A percentile compares a stretch with the other conserved stretches of the same genome.
Conservation (phyloP, 1,140 invertebrate genomes). For the Drosophila virilis region DNA sequence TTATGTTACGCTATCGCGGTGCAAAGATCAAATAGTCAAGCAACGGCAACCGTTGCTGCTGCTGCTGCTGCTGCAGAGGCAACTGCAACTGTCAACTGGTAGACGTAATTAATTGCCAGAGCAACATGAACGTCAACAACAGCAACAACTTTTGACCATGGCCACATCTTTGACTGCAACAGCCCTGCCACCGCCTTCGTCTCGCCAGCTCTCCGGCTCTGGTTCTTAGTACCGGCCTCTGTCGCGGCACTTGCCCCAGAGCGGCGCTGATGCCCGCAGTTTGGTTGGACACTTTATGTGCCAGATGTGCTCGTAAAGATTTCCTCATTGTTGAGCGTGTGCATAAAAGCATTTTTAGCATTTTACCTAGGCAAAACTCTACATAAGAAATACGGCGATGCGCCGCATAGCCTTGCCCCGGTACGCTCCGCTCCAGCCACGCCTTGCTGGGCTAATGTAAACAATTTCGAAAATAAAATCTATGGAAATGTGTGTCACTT, state of each 20-base stretch:
- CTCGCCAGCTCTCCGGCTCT: not conserved
- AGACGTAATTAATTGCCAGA: constrained; percentile 74
- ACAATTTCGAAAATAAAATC: constrained; percentile 65
- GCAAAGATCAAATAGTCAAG: constrained; percentile 80
- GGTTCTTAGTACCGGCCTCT: constrained; percentile 25
- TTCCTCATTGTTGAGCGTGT: constrained; percentile 80
- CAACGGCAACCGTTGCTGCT: constrained; percentile 49
- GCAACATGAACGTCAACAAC: constrained; percentile 43
- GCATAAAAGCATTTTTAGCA: constrained; percentile 77
- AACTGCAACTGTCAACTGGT: constrained; percentile 46
- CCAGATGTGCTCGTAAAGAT: constrained; percentile 81
- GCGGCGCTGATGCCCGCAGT: constrained; percentile 29
- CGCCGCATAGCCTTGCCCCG: not conserved
- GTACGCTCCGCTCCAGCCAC: not conserved
- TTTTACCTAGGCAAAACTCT: constrained; percentile 47
- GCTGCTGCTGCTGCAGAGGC: constrained; percentile 39
- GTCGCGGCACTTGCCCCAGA: constrained; percentile 14
- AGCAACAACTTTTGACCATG: constrained; percentile 52
- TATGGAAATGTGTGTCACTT: constrained; percentile 67
- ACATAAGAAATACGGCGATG: constrained; percentile 27
- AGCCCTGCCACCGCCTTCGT: constrained; percentile 19
- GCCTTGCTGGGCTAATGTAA: constrained; percentile 22
- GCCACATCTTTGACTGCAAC: constrained; percentile 49
- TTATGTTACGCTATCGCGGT: constrained; percentile 67
- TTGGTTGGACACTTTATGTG: constrained; percentile 72